These are phyloP conservation scores for Syrmaticus mikado DNA, from an alignment of 2,113 vertebrate species.

Conservation along the genomic window DNA sequence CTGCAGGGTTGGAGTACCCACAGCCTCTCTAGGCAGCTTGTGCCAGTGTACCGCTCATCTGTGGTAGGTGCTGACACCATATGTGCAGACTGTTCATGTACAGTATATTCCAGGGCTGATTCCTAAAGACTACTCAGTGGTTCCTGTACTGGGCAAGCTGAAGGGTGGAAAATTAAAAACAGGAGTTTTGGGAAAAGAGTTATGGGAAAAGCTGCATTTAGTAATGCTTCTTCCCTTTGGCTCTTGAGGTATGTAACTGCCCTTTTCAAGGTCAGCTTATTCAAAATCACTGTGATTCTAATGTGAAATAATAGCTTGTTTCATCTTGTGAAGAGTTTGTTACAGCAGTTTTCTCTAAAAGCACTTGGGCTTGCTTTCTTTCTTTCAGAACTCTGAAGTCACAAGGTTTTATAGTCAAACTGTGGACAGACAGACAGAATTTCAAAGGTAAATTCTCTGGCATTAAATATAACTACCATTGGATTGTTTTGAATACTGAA, in stretches of 20 bases:
- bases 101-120: not conserved
- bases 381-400: slow-evolving; percentile 70
- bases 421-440: slow-evolving; percentile 38
- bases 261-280: not conserved
- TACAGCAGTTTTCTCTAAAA: not conserved
- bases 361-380: not conserved
- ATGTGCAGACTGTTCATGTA: too few relatives aligned
- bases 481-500: not conserved
- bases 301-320: not conserved
- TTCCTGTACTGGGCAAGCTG: not conserved
- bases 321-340: not conserved
- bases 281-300: not conserved
- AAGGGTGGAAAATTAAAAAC: not conserved
- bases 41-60: not conserved
- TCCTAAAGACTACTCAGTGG: not conserved
- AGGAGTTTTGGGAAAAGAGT: not conserved
- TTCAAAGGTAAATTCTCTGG: slow-evolving; percentile 70
- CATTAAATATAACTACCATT: not conserved
- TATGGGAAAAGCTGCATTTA: not conserved
- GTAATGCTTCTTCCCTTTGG: not conserved
- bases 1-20: too few relatives aligned
- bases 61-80: too few relatives aligned
- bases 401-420: not conserved
- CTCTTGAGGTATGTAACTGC: not conserved
- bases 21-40: too few relatives aligned